These are phyloP conservation scores for Augiades crinisus DNA, from an alignment of 2,888 invertebrate genomes.

Conservation along the genomic window DNA sequence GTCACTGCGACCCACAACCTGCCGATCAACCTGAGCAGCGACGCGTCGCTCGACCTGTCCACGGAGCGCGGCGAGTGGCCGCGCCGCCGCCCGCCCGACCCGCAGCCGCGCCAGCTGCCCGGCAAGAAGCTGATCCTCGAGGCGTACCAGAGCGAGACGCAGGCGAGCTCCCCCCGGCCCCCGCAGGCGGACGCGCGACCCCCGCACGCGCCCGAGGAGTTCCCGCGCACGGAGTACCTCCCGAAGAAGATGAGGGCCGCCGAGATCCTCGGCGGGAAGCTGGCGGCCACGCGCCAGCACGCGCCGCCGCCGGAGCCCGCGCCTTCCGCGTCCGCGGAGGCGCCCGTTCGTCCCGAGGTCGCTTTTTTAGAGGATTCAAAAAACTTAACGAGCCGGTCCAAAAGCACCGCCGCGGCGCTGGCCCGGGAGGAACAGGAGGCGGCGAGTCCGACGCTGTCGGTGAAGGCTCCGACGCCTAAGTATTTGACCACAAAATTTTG, in stretches of 20 bases:
- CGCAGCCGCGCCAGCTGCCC: conserved; percentile 62
- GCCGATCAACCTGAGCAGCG: conserved; percentile 76
- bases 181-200: conserved; percentile 40
- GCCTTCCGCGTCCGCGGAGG: conserved; percentile 38
- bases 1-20: conserved; percentile 61
- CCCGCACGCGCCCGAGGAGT: conserved; percentile 43
- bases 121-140: conserved; percentile 76
- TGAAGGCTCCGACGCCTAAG: conserved; percentile 75
- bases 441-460: conserved; percentile 78
- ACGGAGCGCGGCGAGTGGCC: conserved; percentile 66
- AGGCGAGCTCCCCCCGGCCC: conserved; percentile 50
- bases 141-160: conserved; percentile 72
- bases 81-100: conserved; percentile 64
- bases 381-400: conserved; percentile 81
- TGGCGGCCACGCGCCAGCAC: conserved; percentile 46
- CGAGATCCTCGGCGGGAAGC: conserved; percentile 71
- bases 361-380: conserved; percentile 81
- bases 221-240: conserved; percentile 65
- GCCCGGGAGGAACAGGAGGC: conserved; percentile 78
- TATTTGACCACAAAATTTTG: conserved; percentile 47
- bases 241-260: conserved; percentile 79
- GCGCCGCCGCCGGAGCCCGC: conserved; percentile 40
- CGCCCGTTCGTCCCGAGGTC: conserved; percentile 55
- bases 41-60: conserved; percentile 69
- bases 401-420: conserved; percentile 81